Base-by-base conservation (phyloP, 2,888 invertebrate species). In the Cephus pulcher region DNA sequence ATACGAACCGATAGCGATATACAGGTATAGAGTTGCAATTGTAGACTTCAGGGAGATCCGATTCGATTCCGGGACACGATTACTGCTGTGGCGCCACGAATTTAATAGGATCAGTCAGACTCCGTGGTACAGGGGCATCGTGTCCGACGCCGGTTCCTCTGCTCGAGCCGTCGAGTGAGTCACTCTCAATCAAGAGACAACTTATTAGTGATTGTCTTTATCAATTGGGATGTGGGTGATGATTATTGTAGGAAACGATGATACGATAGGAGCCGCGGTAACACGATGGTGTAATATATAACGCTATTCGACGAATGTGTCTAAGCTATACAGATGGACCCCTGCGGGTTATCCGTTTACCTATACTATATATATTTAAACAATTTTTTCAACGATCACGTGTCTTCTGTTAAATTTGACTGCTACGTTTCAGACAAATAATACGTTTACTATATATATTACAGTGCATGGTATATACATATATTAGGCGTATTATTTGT, bases 161-260 rank as follows among this genome's bases (percentile, higher is more conserved):
- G 40, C 40, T 15, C 40, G 40, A 40, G 40, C 40, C 40, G 75
- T 73, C 75, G 73, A 76, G 83, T 90, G 91, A 90, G 84, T 90
- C 91, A 91, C 85, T 83, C 84, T 86, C 90, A 88, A 90, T 89
- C 90, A 86, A 90, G 88, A 85, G 86, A 86, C 84, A 85, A 89
- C 88, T 87, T 87, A 88, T 88, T 90, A 90, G 86, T 88, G 87
- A 90, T 91, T 88, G 90, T 89, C 89, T 88, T 89, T 87, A 88
- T 86, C 89, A 90, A 90, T 90, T 90, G 89, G 87, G 78, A 86
- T 89, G 88, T 86, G 89, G 89, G 88, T 86, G 89, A 88, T 88
- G 84, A 83, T 83, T 88, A 87, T 87, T 78, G 78, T 78, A 78
- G 78, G 78, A 78, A 77, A 78, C 78, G 78, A 75, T 69, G 78